phyloP scores from a whole-genome alignment of 2,797 vertebrate genomes.

The Calcarius lapponicus region DNA sequence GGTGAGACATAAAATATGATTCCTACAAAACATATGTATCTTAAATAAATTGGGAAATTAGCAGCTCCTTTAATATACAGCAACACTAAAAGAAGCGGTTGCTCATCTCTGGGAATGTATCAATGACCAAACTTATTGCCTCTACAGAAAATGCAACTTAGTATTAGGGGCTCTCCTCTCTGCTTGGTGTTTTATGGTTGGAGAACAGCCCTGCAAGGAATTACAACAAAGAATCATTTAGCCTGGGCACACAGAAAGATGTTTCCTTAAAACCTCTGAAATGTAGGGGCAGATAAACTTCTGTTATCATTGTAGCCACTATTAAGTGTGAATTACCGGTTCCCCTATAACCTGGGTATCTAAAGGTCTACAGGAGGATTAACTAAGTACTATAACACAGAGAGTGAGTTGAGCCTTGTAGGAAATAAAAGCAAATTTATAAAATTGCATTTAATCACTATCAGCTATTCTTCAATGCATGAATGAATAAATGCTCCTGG shows the following conservation, averaged over 20 bases:
- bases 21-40: background rate
- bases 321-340: background rate
- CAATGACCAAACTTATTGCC: background rate
- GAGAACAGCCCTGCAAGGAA: background rate
- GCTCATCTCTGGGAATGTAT: background rate
- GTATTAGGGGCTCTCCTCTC: slow-evolving; percentile 25
- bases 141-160: background rate
- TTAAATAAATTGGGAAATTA: slow-evolving; percentile 3
- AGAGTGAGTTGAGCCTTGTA: background rate
- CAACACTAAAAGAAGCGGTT: background rate
- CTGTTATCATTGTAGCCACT: background rate
- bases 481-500: background rate
- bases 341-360: background rate
- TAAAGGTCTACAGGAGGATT: background rate
- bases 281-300: slow-evolving; percentile 1
- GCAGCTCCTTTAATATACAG: background rate
- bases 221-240: background rate
- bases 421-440: slow-evolving; percentile 11
- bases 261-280: slow-evolving; percentile 27
- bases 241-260: background rate
- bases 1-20: background rate
- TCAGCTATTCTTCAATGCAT: background rate
- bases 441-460: slow-evolving; percentile 10
- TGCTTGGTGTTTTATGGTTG: slow-evolving; percentile 12
- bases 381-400: background rate